Conservation (phyloP, 2,797 vertebrate species). For the Poecile montanus region DNA sequence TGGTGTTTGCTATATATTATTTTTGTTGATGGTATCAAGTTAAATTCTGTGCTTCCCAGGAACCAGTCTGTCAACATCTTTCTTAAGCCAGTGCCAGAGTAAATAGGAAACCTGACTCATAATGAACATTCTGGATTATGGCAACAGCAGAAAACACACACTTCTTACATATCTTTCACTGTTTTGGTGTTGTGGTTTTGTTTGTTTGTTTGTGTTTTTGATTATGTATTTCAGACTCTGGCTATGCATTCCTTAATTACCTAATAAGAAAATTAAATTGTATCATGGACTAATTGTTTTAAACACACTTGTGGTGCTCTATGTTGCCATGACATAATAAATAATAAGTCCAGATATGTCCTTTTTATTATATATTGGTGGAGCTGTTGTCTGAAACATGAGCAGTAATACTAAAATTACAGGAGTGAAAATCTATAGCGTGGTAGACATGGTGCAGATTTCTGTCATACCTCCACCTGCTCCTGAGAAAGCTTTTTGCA, state of each 20-base stretch:
- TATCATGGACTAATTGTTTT: not conserved
- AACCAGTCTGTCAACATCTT: slow-evolving; percentile 26
- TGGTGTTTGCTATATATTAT: slow-evolving; percentile 50
- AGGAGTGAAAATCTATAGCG: not conserved
- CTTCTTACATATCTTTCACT: not conserved
- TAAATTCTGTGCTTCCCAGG: slow-evolving; percentile 27
- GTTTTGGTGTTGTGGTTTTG: not conserved
- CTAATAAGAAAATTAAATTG: not conserved
- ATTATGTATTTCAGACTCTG: not conserved
- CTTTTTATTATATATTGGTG: not conserved
- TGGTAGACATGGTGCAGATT: not conserved
- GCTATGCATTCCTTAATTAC: not conserved
- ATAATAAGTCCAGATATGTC: not conserved
- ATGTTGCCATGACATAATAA: not conserved
- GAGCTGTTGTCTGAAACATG: not conserved
- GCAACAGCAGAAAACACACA: not conserved
- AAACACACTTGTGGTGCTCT: not conserved
- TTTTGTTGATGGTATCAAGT: slow-evolving; percentile 18
- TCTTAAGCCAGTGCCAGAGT: slow-evolving; percentile 21
- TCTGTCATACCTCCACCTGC: not conserved
- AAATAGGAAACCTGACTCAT: slow-evolving; percentile 22
- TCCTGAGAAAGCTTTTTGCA: not conserved
- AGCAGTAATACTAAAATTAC: not conserved
- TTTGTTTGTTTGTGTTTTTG: not conserved
- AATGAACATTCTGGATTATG: not conserved